These are phyloP conservation scores for Rhopalosiphum maidis DNA, from an alignment of 1,140 invertebrate genomes.

Conservation along the genomic window DNA sequence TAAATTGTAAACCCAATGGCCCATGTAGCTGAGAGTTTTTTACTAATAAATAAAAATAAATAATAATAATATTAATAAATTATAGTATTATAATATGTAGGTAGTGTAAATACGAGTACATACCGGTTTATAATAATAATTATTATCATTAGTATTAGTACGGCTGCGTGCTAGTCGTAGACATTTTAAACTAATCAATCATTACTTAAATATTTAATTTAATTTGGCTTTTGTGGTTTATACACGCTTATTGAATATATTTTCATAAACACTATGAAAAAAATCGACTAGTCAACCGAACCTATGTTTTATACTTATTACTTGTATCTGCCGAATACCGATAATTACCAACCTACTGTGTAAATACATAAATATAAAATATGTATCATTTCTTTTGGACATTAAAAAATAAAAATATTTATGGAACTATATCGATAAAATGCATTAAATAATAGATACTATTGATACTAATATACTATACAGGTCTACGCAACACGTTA, in stretches of 20 bases:
- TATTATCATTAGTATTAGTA: not conserved
- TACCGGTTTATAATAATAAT: not conserved
- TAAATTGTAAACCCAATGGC: too few species aligned
- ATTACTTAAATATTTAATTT: not conserved
- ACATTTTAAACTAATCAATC: not conserved
- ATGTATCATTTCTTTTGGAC: not conserved
- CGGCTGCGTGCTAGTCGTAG: not conserved
- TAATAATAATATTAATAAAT: too few species aligned
- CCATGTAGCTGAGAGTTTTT: too few species aligned
- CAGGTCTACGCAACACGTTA: not conserved
- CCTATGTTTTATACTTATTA: not conserved
- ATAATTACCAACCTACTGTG: not conserved
- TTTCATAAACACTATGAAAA: not conserved
- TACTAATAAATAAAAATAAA: too few species aligned
- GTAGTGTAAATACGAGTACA: not conserved
- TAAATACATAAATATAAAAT: not conserved
- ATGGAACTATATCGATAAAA: not conserved
- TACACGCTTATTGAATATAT: not conserved
- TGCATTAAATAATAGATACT: not conserved
- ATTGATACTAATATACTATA: too few species aligned
- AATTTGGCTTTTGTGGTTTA: not conserved
- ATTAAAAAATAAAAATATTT: slow-evolving; percentile 8
- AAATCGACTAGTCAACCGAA: not conserved
- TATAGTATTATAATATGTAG: too few species aligned
- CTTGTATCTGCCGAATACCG: not conserved